Evolutionary conservation across 2,797 vertebrate species (phyloP).

Genomic region (Aldrovandia affinis): DNA sequence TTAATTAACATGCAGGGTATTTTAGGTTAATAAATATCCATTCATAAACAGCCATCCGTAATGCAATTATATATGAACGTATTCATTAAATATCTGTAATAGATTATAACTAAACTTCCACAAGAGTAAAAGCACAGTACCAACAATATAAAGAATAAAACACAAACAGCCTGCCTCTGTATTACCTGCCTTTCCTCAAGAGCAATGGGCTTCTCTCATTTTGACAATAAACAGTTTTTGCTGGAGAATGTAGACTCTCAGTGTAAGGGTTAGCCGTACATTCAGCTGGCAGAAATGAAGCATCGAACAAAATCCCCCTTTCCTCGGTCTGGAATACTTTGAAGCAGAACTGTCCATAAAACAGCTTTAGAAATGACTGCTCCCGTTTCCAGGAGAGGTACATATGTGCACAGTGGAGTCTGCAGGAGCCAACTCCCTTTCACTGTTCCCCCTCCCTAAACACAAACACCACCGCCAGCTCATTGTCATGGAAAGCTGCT

Average conservation of each 20-base stretch:
- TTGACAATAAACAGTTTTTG: conserved; percentile 5
- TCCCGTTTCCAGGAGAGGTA: background rate
- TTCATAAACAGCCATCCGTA: background rate
- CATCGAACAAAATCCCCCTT: conserved; percentile 17
- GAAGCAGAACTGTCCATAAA: background rate
- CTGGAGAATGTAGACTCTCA: conserved; percentile 19
- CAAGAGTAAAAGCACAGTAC: background rate
- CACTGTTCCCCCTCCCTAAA: too few relatives aligned
- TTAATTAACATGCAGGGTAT: background rate
- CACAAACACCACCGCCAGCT: too few relatives aligned
- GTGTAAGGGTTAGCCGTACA: background rate
- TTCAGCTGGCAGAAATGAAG: conserved; percentile 17
- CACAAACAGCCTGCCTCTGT: too few relatives aligned
- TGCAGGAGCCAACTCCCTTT: too few relatives aligned
- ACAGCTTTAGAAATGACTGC: background rate
- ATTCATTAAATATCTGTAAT: background rate
- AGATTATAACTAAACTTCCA: background rate
- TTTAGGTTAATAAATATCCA: background rate
- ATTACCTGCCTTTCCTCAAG: too few relatives aligned
- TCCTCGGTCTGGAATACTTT: conserved; percentile 15
- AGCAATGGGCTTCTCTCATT: conserved; percentile 6
- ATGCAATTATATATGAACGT: background rate
- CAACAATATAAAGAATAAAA: conserved; percentile 6
- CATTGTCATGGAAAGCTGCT: too few relatives aligned
- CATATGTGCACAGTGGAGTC: too few relatives aligned